Percentiles rank a stretch among this genome's conserved stretches.
phyloP scores from a whole-genome alignment of 1,140 invertebrate genomes.

The Diploscapter pachys region DNA sequence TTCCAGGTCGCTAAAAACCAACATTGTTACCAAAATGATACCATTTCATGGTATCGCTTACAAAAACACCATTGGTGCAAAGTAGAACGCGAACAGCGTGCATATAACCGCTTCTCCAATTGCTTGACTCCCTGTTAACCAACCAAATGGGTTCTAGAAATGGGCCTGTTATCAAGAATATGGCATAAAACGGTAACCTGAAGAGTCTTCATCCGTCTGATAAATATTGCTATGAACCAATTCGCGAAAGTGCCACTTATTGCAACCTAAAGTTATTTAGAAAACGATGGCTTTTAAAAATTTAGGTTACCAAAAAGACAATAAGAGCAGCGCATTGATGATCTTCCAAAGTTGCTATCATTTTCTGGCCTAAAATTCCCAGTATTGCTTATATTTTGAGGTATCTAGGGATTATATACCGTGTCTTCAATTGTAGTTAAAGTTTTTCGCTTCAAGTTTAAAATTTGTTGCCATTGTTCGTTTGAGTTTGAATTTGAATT shows the following conservation, averaged over 20 bases:
- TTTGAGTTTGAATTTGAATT: too few relatives aligned
- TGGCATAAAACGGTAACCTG: too few relatives aligned
- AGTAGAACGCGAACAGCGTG: constrained; percentile 3
- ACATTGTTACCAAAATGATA: neutral
- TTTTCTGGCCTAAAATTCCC: too few relatives aligned
- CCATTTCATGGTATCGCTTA: neutral
- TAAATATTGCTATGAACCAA: neutral
- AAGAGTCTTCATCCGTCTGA: neutral
- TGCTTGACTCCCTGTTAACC: neutral
- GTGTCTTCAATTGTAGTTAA: too few relatives aligned
- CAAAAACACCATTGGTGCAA: constrained; percentile 12
- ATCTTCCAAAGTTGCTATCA: too few relatives aligned
- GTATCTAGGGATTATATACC: too few relatives aligned
- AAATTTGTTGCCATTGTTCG: too few relatives aligned
- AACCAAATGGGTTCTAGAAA: constrained; percentile 12
- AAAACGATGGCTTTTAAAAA: neutral
- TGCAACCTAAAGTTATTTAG: neutral
- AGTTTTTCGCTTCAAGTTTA: too few relatives aligned
- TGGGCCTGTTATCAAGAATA: too few relatives aligned
- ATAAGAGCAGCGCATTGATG: too few relatives aligned
- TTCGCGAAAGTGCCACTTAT: constrained; percentile 6
- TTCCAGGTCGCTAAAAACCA: constrained; percentile 13
- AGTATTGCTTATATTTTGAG: too few relatives aligned
- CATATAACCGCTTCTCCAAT: constrained; percentile 4
- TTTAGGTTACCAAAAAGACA: too few relatives aligned